These are phyloP conservation scores for Cichlasoma orientale DNA, from an alignment of 2,797 vertebrate species.

Conservation along the genomic window DNA sequence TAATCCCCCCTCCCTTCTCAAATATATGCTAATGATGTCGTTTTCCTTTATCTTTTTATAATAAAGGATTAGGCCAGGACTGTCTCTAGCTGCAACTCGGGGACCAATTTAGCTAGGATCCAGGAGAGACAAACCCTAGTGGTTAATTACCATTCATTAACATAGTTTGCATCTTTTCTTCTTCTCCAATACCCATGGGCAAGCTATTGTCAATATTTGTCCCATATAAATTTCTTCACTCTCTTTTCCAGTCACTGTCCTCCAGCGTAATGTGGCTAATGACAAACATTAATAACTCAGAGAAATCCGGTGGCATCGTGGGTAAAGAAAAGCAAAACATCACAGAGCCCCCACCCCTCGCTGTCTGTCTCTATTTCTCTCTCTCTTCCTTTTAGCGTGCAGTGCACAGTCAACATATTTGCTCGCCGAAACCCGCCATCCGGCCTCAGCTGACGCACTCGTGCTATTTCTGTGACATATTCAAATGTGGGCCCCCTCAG, in stretches of 20 bases:
- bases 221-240: constrained; percentile 77
- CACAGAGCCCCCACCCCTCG: constrained; percentile 14
- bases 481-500: constrained; percentile 71
- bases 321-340: constrained; percentile 60
- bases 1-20: constrained; percentile 74
- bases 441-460: constrained; percentile 66
- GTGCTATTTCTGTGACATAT: constrained; percentile 81
- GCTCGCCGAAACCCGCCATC: constrained; percentile 51
- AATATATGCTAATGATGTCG: constrained; percentile 86
- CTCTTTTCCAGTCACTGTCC: constrained; percentile 71
- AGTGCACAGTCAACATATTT: constrained; percentile 81
- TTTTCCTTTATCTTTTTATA: constrained; percentile 88
- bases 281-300: constrained; percentile 83
- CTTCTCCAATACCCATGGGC: constrained; percentile 79
- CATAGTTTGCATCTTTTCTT: constrained; percentile 86
- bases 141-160: constrained; percentile 90
- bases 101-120: constrained; percentile 87
- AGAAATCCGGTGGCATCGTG: constrained; percentile 59
- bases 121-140: constrained; percentile 82
- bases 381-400: constrained; percentile 56
- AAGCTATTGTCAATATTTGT: constrained; percentile 87
- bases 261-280: constrained; percentile 76
- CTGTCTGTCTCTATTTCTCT: constrained; percentile 53
- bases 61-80: constrained; percentile 88
- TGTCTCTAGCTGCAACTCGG: constrained; percentile 83